These are phyloP conservation scores for Eospalax fontanierii DNA, from an alignment of 2,797 vertebrate species.

Conservation along the genomic window DNA sequence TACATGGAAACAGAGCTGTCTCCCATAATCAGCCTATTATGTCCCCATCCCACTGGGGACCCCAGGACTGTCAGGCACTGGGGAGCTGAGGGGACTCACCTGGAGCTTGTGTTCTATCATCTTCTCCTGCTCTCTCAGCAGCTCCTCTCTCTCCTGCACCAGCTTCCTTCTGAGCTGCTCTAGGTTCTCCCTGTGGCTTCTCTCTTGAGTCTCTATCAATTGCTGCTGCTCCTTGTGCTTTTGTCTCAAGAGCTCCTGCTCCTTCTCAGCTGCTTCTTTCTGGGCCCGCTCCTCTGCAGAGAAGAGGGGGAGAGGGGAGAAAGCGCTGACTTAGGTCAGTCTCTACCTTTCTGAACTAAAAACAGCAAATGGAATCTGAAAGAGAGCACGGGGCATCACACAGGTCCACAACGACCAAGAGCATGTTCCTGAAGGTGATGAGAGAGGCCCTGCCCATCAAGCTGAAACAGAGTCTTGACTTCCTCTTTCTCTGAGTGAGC, in stretches of 20 bases:
- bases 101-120: conserved; percentile 36
- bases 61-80: accelerated
- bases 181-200: conserved; percentile 29
- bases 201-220: not conserved
- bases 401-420: not conserved
- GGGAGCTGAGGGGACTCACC: conserved; percentile 2
- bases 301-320: not conserved
- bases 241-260: conserved; percentile 43
- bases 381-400: not conserved
- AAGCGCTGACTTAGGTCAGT: not conserved
- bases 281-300: conserved; percentile 37
- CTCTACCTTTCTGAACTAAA: not conserved
- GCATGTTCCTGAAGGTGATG: not conserved
- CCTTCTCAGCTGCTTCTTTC: conserved; percentile 52
- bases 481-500: not conserved
- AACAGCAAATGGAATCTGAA: not conserved
- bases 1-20: not conserved
- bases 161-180: conserved; percentile 54
- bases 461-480: not conserved
- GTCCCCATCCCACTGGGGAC: not conserved
- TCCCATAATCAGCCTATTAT: not conserved
- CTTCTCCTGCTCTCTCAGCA: not conserved
- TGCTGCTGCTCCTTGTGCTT: conserved; percentile 48
- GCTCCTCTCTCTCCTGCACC: not conserved
- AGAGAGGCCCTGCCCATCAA: not conserved